Evolutionary conservation across 2,113 vertebrate species (phyloP).

Genomic region (Origma solitaria): DNA sequence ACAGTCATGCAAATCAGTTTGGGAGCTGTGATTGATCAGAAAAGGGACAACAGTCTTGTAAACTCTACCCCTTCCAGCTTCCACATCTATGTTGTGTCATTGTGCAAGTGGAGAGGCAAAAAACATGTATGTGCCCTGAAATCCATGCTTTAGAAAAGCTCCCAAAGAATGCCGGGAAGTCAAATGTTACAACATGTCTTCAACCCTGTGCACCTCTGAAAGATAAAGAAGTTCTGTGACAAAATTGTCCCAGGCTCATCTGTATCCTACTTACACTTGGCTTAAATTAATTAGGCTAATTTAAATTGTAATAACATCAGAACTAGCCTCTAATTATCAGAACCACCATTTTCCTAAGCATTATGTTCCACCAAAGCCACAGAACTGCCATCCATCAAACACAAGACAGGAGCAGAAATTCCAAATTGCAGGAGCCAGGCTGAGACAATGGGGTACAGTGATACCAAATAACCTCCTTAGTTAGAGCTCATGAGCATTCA

Average conservation of each 20-base stretch:
- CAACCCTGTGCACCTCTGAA: background rate
- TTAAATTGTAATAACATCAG: background rate
- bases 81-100: background rate
- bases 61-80: background rate
- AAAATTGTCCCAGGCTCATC: background rate
- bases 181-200: background rate
- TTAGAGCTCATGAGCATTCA: background rate
- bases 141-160: background rate
- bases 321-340: background rate
- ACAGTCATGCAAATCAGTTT: background rate
- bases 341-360: background rate
- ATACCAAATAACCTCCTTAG: rapidly evolving
- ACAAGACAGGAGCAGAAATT: background rate
- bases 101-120: background rate
- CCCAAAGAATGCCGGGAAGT: background rate
- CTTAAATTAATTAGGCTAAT: background rate
- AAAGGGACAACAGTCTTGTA: background rate
- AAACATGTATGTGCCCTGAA: background rate
- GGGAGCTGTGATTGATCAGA: background rate
- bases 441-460: background rate
- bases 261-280: background rate
- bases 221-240: background rate
- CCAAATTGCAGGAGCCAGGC: background rate
- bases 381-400: background rate
- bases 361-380: background rate